These are phyloP conservation scores for Eupleurogrammus muticus DNA, from an alignment of 2,797 vertebrate species.

Conservation along the genomic window DNA sequence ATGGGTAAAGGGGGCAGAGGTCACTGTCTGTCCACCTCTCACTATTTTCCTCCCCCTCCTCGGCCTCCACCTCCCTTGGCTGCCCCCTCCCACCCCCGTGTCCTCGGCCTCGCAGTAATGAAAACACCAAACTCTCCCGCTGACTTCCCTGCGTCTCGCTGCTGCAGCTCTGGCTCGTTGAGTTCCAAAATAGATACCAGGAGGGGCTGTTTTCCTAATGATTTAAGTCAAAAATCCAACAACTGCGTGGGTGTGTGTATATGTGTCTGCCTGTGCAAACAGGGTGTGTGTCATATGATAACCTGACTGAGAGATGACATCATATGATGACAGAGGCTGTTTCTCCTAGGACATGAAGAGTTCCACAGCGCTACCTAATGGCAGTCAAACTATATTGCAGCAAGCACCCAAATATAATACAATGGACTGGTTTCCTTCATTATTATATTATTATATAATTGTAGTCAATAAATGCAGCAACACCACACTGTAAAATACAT, in stretches of 20 bases:
- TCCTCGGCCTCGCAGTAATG: conserved; percentile 67
- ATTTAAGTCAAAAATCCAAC: conserved; percentile 41
- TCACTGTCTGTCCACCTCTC: conserved; percentile 45
- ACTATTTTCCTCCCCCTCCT: conserved; percentile 34
- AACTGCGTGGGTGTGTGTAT: conserved; percentile 24
- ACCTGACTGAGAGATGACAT: conserved; percentile 67
- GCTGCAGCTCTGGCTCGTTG: conserved; percentile 18
- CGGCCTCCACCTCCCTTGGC: conserved; percentile 47
- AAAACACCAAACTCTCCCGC: conserved; percentile 63
- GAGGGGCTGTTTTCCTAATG: conserved; percentile 52
- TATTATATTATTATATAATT: too few relatives aligned
- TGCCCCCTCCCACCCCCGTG: conserved; percentile 47
- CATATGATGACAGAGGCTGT: conserved; percentile 40
- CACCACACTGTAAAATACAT: background rate
- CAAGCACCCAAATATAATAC: background rate
- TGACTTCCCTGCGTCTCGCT: conserved; percentile 46
- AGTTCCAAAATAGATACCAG: conserved; percentile 36
- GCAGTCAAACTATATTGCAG: conserved; percentile 30
- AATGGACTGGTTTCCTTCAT: background rate
- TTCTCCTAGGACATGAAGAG: conserved; percentile 17
- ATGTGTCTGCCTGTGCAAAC: conserved; percentile 39
- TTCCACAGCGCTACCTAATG: conserved; percentile 53
- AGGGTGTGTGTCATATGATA: conserved; percentile 71
- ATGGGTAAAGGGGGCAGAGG: background rate
- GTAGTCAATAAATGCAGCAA: background rate